Evolutionary conservation across 1,140 invertebrate genomes (phyloP), one percentile per base, ranked within the genome.

Genomic region (Drosophila ercepeae): DNA sequence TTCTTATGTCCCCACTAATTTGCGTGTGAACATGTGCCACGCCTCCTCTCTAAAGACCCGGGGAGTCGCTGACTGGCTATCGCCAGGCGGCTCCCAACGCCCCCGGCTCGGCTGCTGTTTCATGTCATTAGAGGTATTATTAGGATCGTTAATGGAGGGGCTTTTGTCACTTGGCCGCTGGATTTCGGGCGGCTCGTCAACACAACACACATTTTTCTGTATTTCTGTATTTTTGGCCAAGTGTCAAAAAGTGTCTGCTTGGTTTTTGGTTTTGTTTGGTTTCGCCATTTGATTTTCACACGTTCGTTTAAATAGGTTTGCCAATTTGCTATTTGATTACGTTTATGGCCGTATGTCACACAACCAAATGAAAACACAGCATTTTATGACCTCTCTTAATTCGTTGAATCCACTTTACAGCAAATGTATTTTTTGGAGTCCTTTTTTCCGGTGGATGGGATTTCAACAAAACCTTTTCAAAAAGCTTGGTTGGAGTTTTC

Each of bases 1-100:
- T 82, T 89, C 86, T 89, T 89, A 89, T 89, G 79, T 72, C 70
- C 81, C 86, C 79, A 77, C 88, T 89, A 89, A 89, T 89, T 89
- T 89, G 88, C 88, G 88, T 89, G 88, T 89, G 88, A 89, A 89
- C 67, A 51, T 74, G 53, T 57, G 58, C 52, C 57, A 51, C 74
- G 51, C 44, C 58, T 32, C 27, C 60, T 11, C 1, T 13, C 32
- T n/a, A 4, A 0, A 11, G 16, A 41, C 8, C 16, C 29, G 16
- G 7, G 19, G 16, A 32, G 13, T 25, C 36, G n/a, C n/a, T n/a
- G n/a, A n/a, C n/a, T n/a, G n/a, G n/a, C n/a, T n/a, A n/a, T n/a
- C n/a, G n/a, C n/a, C n/a, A n/a, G 19, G 32, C 61, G 70, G 25
- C 41, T 68, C 42, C 36, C 5, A 42, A 42, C 48, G 42, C 54